phyloP scores from a whole-genome alignment of 2,797 vertebrate species.

The Chromis chromis region DNA sequence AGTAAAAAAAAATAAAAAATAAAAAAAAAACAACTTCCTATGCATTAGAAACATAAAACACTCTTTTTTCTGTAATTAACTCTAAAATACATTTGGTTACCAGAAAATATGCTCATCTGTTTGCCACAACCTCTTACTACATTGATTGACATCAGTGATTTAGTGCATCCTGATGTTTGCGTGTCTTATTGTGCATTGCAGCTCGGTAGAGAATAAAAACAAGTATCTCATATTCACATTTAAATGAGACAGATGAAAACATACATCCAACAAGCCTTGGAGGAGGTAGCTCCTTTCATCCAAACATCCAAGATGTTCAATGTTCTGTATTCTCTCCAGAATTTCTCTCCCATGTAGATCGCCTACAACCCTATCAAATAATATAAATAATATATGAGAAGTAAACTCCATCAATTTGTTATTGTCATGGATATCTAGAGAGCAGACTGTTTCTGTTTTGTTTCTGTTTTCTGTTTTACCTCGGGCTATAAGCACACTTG shows the following conservation, averaged over 20 bases:
- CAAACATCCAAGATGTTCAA: slow-evolving; percentile 61
- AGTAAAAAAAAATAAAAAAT: not conserved
- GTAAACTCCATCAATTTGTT: slow-evolving; percentile 78
- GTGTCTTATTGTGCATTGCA: not conserved
- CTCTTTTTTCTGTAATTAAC: slow-evolving; percentile 8
- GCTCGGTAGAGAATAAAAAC: slow-evolving; percentile 14
- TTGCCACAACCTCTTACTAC: slow-evolving; percentile 7
- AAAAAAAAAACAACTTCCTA: not conserved
- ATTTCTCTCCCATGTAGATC: slow-evolving; percentile 54
- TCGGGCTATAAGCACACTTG: slow-evolving; percentile 74
- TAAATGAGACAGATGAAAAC: slow-evolving; percentile 66
- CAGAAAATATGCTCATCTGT: slow-evolving; percentile 12
- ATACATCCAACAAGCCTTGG: slow-evolving; percentile 44
- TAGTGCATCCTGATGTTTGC: slow-evolving; percentile 12
- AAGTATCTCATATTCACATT: slow-evolving; percentile 37
- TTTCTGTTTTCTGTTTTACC: slow-evolving; percentile 68
- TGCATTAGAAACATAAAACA: not conserved
- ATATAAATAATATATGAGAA: slow-evolving; percentile 80
- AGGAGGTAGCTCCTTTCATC: slow-evolving; percentile 60
- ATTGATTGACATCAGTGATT: slow-evolving; percentile 37
- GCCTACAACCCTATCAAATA: slow-evolving; percentile 76
- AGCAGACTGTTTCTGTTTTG: slow-evolving; percentile 64
- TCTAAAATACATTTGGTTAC: slow-evolving; percentile 6
- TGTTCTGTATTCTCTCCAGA: slow-evolving; percentile 65
- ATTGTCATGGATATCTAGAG: slow-evolving; percentile 77